Evolutionary conservation across 2,888 invertebrate genomes (phyloP).

Genomic region (Tetrapedia diversipes): DNA sequence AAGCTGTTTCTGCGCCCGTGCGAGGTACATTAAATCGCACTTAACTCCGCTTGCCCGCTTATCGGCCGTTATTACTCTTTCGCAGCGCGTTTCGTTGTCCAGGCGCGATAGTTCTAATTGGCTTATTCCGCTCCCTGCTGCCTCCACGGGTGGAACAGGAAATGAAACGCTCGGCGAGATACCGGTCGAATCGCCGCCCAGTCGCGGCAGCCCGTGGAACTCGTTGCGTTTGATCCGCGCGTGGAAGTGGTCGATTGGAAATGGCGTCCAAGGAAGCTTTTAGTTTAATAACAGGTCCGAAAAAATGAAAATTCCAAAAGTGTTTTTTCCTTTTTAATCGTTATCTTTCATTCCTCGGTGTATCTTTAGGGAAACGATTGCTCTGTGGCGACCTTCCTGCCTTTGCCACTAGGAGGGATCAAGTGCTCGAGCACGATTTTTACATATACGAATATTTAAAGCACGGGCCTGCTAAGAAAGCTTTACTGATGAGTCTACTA

Average conservation of each 20-base stretch:
- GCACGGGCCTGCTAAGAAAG: no score
- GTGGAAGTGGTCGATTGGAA: background rate
- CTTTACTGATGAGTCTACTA: no score
- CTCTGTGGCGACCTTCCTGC: no score
- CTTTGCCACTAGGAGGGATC: no score
- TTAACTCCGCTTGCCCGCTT: slow-evolving; percentile 45
- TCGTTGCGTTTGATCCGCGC: background rate
- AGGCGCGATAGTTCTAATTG: slow-evolving; percentile 46
- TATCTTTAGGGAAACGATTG: no score
- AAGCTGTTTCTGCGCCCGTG: slow-evolving; percentile 27
- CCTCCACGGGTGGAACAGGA: slow-evolving; percentile 9
- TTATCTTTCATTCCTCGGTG: no score
- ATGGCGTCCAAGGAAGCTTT: no score
- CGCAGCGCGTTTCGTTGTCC: slow-evolving; percentile 29
- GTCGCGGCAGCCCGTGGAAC: background rate
- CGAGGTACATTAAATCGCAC: slow-evolving; percentile 57
- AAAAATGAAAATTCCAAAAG: no score
- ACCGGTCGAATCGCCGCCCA: background rate
- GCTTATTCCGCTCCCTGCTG: slow-evolving; percentile 31
- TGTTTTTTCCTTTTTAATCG: no score
- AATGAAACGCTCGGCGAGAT: slow-evolving; percentile 13
- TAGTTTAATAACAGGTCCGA: no score
- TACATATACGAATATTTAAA: no score
- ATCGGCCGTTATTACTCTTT: slow-evolving; percentile 49
- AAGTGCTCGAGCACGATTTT: no score